These are phyloP conservation scores for Geodia barretti DNA, from an alignment of 37 sponge, comb jelly and placozoan genomes.

Conservation along the genomic window DNA sequence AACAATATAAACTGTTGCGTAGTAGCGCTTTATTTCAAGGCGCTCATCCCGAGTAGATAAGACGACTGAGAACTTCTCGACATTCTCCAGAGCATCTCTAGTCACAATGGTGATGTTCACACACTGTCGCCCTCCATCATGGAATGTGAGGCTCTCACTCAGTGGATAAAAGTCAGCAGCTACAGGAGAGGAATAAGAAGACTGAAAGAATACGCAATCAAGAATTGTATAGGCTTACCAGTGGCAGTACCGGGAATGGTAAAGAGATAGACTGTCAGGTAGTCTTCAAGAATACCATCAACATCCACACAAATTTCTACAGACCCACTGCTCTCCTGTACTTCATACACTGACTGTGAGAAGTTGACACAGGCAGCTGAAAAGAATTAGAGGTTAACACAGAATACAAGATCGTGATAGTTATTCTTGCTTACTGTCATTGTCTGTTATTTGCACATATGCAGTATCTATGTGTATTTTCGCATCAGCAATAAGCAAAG, in stretches of 20 bases:
- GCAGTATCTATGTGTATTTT: background rate
- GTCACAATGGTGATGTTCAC: background rate
- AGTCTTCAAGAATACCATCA: background rate
- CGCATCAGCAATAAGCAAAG: background rate
- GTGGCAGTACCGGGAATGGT: background rate
- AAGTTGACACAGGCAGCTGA: background rate
- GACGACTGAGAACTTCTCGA: constrained; percentile 1
- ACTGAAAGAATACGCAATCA: background rate
- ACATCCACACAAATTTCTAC: background rate
- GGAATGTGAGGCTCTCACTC: background rate
- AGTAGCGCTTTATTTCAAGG: background rate
- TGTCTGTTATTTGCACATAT: background rate
- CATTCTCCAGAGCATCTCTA: background rate
- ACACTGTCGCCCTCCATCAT: background rate
- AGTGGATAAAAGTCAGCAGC: background rate
- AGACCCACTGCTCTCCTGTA: background rate
- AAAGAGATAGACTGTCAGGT: background rate
- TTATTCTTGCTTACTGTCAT: background rate
- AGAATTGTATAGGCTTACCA: background rate
- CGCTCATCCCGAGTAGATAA: background rate
- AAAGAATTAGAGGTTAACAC: background rate
- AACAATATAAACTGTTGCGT: background rate
- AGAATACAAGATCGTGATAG: background rate
- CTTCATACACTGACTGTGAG: background rate
- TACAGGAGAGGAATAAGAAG: too few species aligned